Evolutionary conservation across 2,113 vertebrate genomes (phyloP), one percentile per base, ranked within the genome.

Genomic region (Poecile atricapillus): DNA sequence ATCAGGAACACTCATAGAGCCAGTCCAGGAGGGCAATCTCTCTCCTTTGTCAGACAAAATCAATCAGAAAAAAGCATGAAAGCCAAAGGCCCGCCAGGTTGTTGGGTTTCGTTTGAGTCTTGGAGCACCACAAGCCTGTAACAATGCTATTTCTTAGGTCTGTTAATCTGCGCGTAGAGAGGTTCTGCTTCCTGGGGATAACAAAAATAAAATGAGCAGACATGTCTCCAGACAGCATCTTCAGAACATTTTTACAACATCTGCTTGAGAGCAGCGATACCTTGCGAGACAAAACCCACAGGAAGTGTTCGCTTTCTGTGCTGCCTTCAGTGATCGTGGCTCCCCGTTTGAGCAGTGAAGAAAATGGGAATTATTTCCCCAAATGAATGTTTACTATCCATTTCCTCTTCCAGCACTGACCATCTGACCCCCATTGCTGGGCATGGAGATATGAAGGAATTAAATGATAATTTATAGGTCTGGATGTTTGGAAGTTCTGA

Each of bases 141-240:
- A 65, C 65, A 95, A 95, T 75, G 97, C 98, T 98, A 99, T 98
- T 99, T 99, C 98, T 99, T 99, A 98, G 98, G 98, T 98, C 99
- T 99, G 98, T 98, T 98, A 98, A 99, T 99, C 98, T 98, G 98
- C 97, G 99, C 99, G 88, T 99, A 99, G 97, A 99, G 98, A 98
- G 99, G 99, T 97, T 99, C 99, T 93, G 98, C 98, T 98, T 98
- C 98, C 98, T 99, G 95, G 30, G 95, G 86, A 98, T 15, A 98
- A 97, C 83, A 97, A 95, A 91, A 69, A 94, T 39, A 97, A 78
- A 94, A 74, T 98, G 56, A 98, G 97, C 24, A 3, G 62, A 91
- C 27, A 87, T 33, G 89, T 79, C 95, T 87, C 89, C 83, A 55
- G 68, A 89, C 56, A 87, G 47, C 64, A 44, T 75, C 87, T 95